Percentiles rank a stretch among this genome's conserved stretches.
Conservation (phyloP, 92 coral and sea anemone genomes). For the Palythoa heliodiscus region DNA sequence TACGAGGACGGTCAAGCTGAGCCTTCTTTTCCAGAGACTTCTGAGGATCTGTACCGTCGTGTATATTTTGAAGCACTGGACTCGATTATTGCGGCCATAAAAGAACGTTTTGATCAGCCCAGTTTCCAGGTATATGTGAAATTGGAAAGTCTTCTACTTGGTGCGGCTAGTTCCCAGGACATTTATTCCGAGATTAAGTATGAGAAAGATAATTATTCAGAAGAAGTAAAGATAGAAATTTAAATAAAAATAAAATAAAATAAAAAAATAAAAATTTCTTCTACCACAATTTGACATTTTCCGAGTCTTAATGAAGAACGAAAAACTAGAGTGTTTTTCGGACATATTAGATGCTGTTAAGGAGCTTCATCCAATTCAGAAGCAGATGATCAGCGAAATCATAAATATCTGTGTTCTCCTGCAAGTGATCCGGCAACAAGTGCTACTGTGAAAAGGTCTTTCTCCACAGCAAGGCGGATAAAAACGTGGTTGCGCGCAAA, state of each 20-base stretch:
- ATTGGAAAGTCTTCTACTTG: slow-evolving; percentile 53
- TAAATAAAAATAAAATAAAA: too few species aligned
- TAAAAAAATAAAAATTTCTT: too few species aligned
- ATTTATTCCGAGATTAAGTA: slow-evolving; percentile 47
- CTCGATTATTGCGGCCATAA: slow-evolving; percentile 46
- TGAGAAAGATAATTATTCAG: slow-evolving; percentile 40
- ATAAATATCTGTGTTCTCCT: slow-evolving; percentile 52
- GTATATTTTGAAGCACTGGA: slow-evolving; percentile 65
- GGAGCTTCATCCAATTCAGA: slow-evolving; percentile 35
- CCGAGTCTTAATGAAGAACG: slow-evolving; percentile 41
- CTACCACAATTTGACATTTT: slow-evolving; percentile 59
- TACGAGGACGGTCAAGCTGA: slow-evolving; percentile 49
- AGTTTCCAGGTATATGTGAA: slow-evolving; percentile 45
- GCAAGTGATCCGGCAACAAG: slow-evolving; percentile 61
- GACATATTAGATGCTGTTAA: slow-evolving; percentile 37
- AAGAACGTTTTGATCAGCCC: slow-evolving; percentile 54
- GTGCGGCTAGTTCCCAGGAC: slow-evolving; percentile 47
- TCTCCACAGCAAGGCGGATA: slow-evolving; percentile 64
- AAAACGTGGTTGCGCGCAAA: slow-evolving; percentile 66
- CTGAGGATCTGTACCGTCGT: slow-evolving; percentile 53
- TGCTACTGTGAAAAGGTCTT: slow-evolving; percentile 59
- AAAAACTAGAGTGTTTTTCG: slow-evolving; percentile 44
- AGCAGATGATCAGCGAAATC: slow-evolving; percentile 51
- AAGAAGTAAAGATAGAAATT: slow-evolving; percentile 46
- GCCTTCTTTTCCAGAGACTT: slow-evolving; percentile 55